phyloP scores from a whole-genome alignment of 2,888 invertebrate genomes.

The Drosophila nigricruria region DNA sequence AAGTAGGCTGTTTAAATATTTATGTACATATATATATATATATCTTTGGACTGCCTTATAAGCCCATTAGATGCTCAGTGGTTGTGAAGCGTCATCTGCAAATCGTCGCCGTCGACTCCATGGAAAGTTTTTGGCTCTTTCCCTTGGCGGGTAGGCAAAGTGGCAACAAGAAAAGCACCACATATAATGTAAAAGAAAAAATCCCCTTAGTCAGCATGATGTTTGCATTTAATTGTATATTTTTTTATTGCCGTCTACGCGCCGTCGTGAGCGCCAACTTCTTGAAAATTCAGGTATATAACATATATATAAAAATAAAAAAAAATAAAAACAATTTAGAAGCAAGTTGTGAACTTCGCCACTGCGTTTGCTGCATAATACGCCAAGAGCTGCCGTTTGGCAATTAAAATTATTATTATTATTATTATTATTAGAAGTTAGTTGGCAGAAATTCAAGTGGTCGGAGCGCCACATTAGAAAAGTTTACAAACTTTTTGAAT shows the following conservation, averaged over 20 bases:
- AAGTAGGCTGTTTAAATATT: constrained; percentile 35
- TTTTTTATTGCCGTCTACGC: constrained; percentile 16
- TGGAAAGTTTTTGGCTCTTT: constrained; percentile 37
- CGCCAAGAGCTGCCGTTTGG: constrained; percentile 68
- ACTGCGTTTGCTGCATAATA: constrained; percentile 33
- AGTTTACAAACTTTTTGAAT: constrained; percentile 57
- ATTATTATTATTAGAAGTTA: constrained; percentile 75
- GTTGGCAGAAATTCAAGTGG: constrained; percentile 71
- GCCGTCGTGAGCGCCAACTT: constrained; percentile 56
- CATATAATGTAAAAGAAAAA: constrained; percentile 28
- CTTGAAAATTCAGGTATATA: constrained; percentile 41
- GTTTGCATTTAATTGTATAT: constrained; percentile 47
- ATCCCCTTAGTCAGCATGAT: constrained; percentile 72
- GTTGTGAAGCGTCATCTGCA: constrained; percentile 33
- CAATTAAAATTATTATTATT: constrained; percentile 77
- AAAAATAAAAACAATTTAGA: constrained; percentile 8
- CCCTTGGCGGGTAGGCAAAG: constrained; percentile 55
- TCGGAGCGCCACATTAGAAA: constrained; percentile 67
- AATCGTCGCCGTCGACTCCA: constrained; percentile 30
- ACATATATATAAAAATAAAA: constrained; percentile 20
- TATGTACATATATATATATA: background rate
- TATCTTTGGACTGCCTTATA: background rate
- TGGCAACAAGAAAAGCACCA: constrained; percentile 39
- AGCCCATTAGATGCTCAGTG: constrained; percentile 35
- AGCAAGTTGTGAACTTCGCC: constrained; percentile 21